These are phyloP conservation scores for Stictocephala bisonia DNA, from an alignment of 2,888 invertebrate genomes.

Conservation along the genomic window DNA sequence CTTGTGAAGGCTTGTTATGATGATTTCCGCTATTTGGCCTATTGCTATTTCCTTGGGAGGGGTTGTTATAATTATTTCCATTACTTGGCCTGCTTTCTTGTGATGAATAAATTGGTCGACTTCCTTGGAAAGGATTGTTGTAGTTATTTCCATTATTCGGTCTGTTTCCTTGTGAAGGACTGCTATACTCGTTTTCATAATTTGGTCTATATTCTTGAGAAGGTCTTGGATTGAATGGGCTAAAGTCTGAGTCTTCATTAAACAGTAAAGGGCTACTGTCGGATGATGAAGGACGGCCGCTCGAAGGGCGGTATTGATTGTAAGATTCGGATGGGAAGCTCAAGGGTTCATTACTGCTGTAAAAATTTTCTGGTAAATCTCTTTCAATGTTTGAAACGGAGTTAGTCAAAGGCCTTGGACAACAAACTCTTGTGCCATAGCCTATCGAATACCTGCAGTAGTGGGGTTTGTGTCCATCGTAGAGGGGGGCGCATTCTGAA, in stretches of 20 bases:
- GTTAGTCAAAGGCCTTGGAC: neutral
- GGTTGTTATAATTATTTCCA: too few species aligned
- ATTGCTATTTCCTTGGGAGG: too few species aligned
- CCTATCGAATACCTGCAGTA: conserved; percentile 7
- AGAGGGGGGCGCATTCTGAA: neutral
- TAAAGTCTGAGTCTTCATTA: neutral
- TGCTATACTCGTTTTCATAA: too few species aligned
- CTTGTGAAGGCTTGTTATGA: too few species aligned
- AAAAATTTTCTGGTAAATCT: neutral
- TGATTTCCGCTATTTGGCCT: too few species aligned
- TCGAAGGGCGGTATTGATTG: too few species aligned
- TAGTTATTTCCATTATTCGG: too few species aligned
- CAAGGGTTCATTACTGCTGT: neutral
- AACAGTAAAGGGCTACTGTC: neutral
- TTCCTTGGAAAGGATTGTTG: too few species aligned
- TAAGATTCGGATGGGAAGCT: neutral
- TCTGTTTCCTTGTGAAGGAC: too few species aligned
- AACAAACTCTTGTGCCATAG: conserved; percentile 4
- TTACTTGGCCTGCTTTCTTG: too few species aligned
- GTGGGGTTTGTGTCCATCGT: neutral
- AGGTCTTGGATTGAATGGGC: conserved; percentile 5
- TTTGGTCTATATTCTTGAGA: conserved; percentile 2
- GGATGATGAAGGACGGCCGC: neutral
- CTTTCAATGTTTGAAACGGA: neutral
- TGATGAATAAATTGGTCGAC: too few species aligned